Percentiles rank a stretch among this genome's conserved stretches.
These are phyloP conservation scores for Erethizon dorsatum DNA, from an alignment of 2,797 vertebrate species.

Conservation along the genomic window DNA sequence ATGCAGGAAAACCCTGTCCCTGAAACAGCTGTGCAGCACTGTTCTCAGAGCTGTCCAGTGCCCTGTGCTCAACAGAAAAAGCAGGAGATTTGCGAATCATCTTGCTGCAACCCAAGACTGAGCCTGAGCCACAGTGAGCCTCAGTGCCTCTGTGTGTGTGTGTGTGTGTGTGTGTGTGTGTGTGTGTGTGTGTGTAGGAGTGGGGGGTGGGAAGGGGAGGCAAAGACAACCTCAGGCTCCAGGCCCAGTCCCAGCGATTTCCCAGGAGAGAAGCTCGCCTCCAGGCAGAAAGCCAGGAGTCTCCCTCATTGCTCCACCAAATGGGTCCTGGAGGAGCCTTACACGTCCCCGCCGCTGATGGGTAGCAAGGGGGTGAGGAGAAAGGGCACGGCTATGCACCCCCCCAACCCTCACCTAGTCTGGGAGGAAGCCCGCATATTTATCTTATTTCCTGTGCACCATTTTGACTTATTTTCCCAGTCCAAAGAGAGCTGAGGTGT, in stretches of 20 bases:
- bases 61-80: not conserved
- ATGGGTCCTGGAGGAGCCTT: constrained; percentile 70
- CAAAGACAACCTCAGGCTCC: constrained; percentile 56
- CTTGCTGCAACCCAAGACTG: not conserved
- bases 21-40: not conserved
- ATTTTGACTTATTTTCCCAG: constrained; percentile 77
- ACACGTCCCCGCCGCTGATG: not conserved
- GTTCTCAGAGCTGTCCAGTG: not conserved
- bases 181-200: not conserved
- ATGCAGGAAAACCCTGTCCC: not conserved
- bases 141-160: not conserved
- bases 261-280: constrained; percentile 77
- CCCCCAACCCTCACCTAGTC: not conserved
- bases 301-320: constrained; percentile 62
- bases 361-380: not conserved
- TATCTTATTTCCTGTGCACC: constrained; percentile 74
- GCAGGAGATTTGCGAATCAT: not conserved
- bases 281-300: constrained; percentile 78
- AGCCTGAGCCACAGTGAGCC: not conserved
- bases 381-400: constrained; percentile 42
- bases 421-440: constrained; percentile 72
- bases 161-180: not conserved
- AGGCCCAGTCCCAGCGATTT: constrained; percentile 66
- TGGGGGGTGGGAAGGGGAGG: not conserved
- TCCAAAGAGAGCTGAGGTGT: constrained; percentile 75